These are phyloP conservation scores for Cataglyphis cursor DNA, from an alignment of 2,888 invertebrate genomes.

Conservation along the genomic window DNA sequence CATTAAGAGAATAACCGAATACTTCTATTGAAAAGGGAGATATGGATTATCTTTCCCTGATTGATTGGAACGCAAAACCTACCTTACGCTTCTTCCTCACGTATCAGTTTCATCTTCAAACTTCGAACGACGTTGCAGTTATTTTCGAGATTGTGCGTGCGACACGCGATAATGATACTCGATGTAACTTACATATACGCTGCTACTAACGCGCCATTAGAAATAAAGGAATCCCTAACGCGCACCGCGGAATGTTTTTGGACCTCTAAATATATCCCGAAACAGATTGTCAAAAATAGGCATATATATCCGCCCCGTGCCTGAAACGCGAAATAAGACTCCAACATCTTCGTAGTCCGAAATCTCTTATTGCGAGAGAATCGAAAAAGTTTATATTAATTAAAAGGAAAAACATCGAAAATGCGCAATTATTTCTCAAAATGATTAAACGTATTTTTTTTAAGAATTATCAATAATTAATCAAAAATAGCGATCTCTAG, in stretches of 20 bases:
- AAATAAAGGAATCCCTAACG: slow-evolving; percentile 43
- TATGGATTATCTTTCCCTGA: neutral
- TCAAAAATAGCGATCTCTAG: neutral
- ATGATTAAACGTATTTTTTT: neutral
- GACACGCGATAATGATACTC: slow-evolving; percentile 6
- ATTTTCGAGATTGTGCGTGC: neutral
- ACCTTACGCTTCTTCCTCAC: slow-evolving; percentile 13
- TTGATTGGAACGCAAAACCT: slow-evolving; percentile 28
- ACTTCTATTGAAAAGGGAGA: neutral
- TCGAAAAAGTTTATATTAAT: neutral
- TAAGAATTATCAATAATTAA: slow-evolving; percentile 6
- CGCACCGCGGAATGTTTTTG: slow-evolving; percentile 35
- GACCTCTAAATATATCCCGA: slow-evolving; percentile 49
- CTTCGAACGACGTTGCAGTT: neutral
- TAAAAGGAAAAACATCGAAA: neutral
- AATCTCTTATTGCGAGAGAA: neutral
- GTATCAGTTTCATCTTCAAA: neutral
- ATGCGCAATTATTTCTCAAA: neutral
- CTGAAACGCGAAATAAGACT: slow-evolving; percentile 51
- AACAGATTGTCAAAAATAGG: slow-evolving; percentile 47
- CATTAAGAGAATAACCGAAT: neutral
- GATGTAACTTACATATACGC: neutral
- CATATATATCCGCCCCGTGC: slow-evolving; percentile 33
- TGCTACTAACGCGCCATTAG: slow-evolving; percentile 18
- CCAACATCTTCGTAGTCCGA: neutral